Conservation (phyloP, 2,113 vertebrate species). For the Crypturellus undulatus region DNA sequence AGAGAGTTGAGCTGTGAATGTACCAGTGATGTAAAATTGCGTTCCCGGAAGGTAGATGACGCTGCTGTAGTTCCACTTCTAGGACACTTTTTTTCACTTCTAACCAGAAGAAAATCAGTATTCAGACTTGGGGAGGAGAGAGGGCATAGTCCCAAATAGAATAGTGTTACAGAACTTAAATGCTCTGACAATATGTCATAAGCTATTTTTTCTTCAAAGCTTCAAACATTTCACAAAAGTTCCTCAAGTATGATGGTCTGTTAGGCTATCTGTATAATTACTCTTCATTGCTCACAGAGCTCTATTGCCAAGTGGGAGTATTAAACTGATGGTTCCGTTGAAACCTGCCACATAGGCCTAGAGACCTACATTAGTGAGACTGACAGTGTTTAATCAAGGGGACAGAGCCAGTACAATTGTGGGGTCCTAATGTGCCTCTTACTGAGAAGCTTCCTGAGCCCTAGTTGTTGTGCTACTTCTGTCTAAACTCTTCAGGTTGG, state of each 20-base stretch:
- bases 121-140: neutral
- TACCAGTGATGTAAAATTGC: neutral
- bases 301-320: neutral
- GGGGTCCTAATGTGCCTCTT: neutral
- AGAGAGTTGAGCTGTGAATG: neutral
- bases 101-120: neutral
- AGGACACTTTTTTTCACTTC: neutral
- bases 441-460: neutral
- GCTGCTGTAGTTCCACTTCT: neutral
- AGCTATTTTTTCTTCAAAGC: neutral
- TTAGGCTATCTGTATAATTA: neutral
- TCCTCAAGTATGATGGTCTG: neutral
- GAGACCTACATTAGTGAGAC: neutral
- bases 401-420: neutral
- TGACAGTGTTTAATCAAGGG: neutral
- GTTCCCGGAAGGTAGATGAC: neutral
- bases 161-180: neutral
- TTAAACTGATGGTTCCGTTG: neutral
- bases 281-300: neutral
- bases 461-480: accelerated
- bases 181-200: neutral
- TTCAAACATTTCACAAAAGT: neutral
- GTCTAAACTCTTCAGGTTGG: neutral
- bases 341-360: neutral
- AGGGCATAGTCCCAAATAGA: neutral